These are phyloP conservation scores for Drosophila orena DNA, from an alignment of 1,140 invertebrate species.

Conservation along the genomic window DNA sequence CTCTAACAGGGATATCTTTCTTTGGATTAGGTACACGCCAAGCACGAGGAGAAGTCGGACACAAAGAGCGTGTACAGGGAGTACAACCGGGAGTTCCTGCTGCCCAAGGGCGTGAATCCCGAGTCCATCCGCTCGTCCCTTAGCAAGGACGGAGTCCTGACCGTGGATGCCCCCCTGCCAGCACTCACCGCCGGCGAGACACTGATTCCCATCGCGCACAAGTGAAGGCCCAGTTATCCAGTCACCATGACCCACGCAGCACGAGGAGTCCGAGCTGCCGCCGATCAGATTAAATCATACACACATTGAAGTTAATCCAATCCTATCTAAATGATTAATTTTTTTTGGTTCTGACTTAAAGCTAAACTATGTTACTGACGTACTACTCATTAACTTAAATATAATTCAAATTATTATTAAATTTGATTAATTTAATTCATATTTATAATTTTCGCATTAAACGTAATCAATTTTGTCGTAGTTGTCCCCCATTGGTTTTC, in stretches of 20 bases:
- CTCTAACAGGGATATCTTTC: constrained; percentile 26
- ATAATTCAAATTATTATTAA: constrained; percentile 82
- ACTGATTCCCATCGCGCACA: constrained; percentile 92
- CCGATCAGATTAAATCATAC: constrained; percentile 36
- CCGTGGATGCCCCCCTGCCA: constrained; percentile 96
- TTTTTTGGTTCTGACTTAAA: constrained; percentile 64
- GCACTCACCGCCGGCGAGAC: constrained; percentile 90
- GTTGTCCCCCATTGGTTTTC: constrained; percentile 60
- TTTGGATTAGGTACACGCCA: constrained; percentile 93
- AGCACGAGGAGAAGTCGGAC: constrained; percentile 97
- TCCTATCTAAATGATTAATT: constrained; percentile 46
- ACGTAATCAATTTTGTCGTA: constrained; percentile 77
- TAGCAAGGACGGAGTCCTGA: constrained; percentile 96
- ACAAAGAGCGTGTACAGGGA: constrained; percentile 97
- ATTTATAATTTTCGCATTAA: constrained; percentile 83
- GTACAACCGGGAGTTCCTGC: constrained; percentile 97
- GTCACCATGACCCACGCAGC: background rate
- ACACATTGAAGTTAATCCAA: constrained; percentile 34
- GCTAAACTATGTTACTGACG: constrained; percentile 78
- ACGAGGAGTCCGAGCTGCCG: constrained; percentile 10
- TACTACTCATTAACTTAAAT: constrained; percentile 83
- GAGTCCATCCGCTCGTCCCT: constrained; percentile 95
- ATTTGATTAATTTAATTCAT: constrained; percentile 83
- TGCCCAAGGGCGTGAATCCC: constrained; percentile 96
- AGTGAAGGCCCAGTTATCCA: constrained; percentile 85